Evolutionary conservation across 2,888 invertebrate species (phyloP).

Genomic region (Chaitophorus viminalis): DNA sequence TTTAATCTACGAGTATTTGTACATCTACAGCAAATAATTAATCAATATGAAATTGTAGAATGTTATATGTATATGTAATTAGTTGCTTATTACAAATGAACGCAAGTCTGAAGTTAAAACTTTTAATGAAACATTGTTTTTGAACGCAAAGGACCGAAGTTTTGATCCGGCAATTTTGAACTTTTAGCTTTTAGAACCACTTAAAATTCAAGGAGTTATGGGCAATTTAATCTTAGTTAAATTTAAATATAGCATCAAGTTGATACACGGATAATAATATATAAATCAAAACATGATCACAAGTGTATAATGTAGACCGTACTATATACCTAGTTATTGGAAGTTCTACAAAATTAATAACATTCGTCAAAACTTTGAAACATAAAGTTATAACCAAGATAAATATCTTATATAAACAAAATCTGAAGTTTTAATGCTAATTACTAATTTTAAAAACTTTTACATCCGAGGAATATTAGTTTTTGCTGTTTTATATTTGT

Average conservation of each 20-base stretch:
- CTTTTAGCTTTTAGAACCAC: constrained; percentile 13
- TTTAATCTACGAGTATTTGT: neutral
- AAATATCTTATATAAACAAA: constrained; percentile 34
- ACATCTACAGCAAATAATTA: neutral
- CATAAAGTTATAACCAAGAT: constrained; percentile 30
- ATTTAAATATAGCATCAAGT: constrained; percentile 37
- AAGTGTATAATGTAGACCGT: constrained; percentile 15
- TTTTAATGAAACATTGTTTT: constrained; percentile 40
- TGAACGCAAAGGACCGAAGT: constrained; percentile 11
- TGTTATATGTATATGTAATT: neutral
- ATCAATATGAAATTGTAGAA: neutral
- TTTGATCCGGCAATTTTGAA: constrained; percentile 19
- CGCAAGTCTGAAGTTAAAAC: neutral
- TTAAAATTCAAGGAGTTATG: constrained; percentile 1
- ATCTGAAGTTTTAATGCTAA: constrained; percentile 33
- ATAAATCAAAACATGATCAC: constrained; percentile 35
- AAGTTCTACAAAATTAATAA: constrained; percentile 45
- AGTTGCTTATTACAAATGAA: neutral
- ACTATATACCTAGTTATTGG: constrained; percentile 19
- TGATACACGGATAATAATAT: constrained; percentile 27
- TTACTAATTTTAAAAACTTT: constrained; percentile 34
- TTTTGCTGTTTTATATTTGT: neutral
- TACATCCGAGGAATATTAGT: neutral
- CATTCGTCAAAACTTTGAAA: constrained; percentile 44
- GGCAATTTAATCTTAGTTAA: constrained; percentile 27